Conservation (phyloP, 2,888 invertebrate genomes). For the Diplolepis rosae region DNA sequence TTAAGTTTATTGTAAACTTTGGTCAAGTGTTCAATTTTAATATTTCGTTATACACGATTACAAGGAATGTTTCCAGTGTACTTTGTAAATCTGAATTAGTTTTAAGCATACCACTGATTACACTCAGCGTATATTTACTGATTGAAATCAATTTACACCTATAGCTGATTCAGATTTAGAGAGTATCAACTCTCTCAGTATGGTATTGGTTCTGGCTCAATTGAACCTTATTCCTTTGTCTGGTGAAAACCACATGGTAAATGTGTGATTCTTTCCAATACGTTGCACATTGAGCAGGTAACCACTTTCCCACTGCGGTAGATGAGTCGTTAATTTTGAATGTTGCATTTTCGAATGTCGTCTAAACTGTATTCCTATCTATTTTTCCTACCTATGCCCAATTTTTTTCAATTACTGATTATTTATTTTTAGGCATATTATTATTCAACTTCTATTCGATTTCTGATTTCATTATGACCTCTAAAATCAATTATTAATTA, state of each 20-base stretch:
- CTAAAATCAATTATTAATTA: too few species aligned
- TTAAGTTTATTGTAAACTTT: too few species aligned
- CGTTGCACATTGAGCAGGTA: constrained; percentile 5
- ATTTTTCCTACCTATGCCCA: not conserved
- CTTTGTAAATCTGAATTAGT: too few species aligned
- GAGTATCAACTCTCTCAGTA: too few species aligned
- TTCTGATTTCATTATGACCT: not conserved
- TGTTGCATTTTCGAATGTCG: constrained; percentile 24
- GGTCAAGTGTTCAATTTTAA: too few species aligned
- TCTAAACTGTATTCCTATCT: too few species aligned
- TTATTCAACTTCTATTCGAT: not conserved
- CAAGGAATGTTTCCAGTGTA: too few species aligned
- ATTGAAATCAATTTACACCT: not conserved
- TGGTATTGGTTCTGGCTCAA: not conserved
- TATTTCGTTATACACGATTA: too few species aligned
- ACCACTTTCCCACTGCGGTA: constrained; percentile 24
- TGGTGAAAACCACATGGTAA: constrained; percentile 1
- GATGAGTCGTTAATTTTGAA: constrained; percentile 11
- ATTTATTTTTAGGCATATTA: not conserved
- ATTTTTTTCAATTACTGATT: not conserved
- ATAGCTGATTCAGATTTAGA: too few species aligned
- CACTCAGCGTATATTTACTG: not conserved
- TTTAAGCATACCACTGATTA: too few species aligned
- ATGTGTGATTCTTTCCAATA: constrained; percentile 5
- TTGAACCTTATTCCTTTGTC: not conserved